phyloP scores from a whole-genome alignment of 2,888 invertebrate genomes.

The Drosophila leonis region DNA sequence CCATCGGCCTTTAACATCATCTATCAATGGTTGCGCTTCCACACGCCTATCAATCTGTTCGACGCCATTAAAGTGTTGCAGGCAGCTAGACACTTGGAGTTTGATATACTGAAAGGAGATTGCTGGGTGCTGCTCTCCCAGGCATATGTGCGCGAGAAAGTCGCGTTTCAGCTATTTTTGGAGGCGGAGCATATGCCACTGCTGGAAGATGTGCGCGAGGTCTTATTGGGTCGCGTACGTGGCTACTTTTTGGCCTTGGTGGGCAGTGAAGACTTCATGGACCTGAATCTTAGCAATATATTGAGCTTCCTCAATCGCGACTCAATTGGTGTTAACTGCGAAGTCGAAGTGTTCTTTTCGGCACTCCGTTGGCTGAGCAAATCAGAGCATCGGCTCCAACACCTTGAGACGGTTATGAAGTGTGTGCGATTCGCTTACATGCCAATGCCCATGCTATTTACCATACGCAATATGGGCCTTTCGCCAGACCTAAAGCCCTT shows the following conservation, averaged over 20 bases:
- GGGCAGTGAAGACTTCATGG: constrained; percentile 16
- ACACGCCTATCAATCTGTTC: neutral
- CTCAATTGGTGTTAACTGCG: constrained; percentile 47
- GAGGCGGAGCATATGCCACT: neutral
- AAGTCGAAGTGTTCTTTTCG: constrained; percentile 47
- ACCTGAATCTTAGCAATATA: constrained; percentile 1
- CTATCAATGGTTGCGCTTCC: constrained; percentile 46
- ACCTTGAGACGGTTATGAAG: constrained; percentile 25
- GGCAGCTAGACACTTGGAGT: constrained; percentile 21
- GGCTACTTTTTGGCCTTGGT: constrained; percentile 45
- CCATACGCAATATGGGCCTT: neutral
- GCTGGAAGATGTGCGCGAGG: neutral
- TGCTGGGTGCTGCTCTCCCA: constrained; percentile 17
- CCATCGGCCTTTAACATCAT: constrained; percentile 19
- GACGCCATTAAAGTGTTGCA: constrained; percentile 22
- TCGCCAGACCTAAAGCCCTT: neutral
- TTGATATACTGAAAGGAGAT: constrained; percentile 5
- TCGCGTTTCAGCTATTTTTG: constrained; percentile 23
- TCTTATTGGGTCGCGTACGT: constrained; percentile 29
- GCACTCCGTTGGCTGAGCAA: constrained; percentile 41
- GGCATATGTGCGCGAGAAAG: constrained; percentile 23
- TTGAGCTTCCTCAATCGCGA: constrained; percentile 16
- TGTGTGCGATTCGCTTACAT: constrained; percentile 42
- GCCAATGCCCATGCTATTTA: constrained; percentile 33
- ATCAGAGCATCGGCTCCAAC: neutral